Base-by-base conservation (phyloP, 1,140 invertebrate genomes). In the Conopomorpha cramerella region DNA sequence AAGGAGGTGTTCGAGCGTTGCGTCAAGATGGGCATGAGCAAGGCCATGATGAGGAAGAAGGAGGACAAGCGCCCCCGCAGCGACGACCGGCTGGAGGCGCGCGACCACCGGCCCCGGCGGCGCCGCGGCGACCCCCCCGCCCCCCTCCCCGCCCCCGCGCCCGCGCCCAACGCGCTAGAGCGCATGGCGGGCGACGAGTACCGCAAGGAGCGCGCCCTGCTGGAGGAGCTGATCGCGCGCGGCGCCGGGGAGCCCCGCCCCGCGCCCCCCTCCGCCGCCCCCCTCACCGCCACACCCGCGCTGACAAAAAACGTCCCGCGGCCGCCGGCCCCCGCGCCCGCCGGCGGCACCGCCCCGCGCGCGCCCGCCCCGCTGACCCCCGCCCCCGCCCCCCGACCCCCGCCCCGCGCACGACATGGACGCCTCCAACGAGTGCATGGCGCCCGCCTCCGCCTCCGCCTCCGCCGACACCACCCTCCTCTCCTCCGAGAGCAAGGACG, bases 1-100 rank as follows among this genome's bases (percentile, higher is more conserved):
- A 84, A 85, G 42, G 84, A 86, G 51, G 76, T 94, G 1, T 79
- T 94, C 29, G 88, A 92, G 47, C 80, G 91, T 30, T 92, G 90
- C 54, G 93, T 92, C 18, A 84, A 83, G 26, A 82, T 83, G 23
- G 87, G 85, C 12, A 84, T 88, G 81, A 43, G 54, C 6, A 58
- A 55, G 25, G 41, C 55, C 1, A 51, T 46, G 17, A 40, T 51
- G 2, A 54, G 50, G 18, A 66, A 54, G 52, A 40, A 45, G 3
- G 57, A 56, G n/a, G 51, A 55, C 8, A 13, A 34, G 18, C 11
- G 41, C 8, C 32, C 18, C 10, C 30, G 39, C 1, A 38, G 25
- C 28, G 43, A 43, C 54, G 56, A 31, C 36, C 40, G 16, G 16
- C 45, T 30, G 41, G 54, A 16, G 28, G 46, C 6, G 46, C 18